Evolutionary conservation across 2,888 invertebrate species (phyloP).

Genomic region (Cremastinae sp.): DNA sequence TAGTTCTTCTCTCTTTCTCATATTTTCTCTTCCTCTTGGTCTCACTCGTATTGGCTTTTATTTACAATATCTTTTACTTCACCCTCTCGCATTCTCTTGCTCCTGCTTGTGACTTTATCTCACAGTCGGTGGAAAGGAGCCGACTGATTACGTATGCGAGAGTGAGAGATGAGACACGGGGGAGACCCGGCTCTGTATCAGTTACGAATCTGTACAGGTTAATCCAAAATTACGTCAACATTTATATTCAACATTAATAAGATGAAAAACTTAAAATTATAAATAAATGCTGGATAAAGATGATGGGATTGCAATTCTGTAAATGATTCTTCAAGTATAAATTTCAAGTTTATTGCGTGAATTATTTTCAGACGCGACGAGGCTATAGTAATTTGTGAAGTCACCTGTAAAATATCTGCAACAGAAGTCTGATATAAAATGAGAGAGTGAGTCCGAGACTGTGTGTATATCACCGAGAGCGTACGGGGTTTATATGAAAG

Average conservation of each 20-base stretch:
- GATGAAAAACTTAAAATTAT: no score
- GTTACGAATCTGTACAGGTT: neutral
- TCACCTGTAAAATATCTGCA: slow-evolving; percentile 5
- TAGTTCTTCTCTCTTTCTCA: slow-evolving; percentile 58
- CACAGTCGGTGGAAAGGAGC: slow-evolving; percentile 68
- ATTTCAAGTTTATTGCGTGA: no score
- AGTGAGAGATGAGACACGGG: slow-evolving; percentile 55
- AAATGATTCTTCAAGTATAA: no score
- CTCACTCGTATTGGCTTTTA: neutral
- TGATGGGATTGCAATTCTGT: no score
- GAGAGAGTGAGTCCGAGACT: slow-evolving; percentile 7
- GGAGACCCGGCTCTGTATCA: slow-evolving; percentile 19
- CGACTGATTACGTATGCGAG: slow-evolving; percentile 74
- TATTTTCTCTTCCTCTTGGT: slow-evolving; percentile 6
- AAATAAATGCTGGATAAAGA: no score
- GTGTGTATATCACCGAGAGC: slow-evolving; percentile 15
- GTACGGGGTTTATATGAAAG: slow-evolving; percentile 27
- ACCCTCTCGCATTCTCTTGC: slow-evolving; percentile 27
- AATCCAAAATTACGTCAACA: slow-evolving; percentile 6
- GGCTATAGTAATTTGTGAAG: slow-evolving; percentile 4
- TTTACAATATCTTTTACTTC: slow-evolving; percentile 17
- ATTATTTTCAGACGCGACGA: no score
- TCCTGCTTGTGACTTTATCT: slow-evolving; percentile 71
- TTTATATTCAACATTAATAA: neutral
- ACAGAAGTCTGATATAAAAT: slow-evolving; percentile 39